Base-by-base conservation (phyloP, 2,888 invertebrate species). In the Iselma pallidipennis region DNA sequence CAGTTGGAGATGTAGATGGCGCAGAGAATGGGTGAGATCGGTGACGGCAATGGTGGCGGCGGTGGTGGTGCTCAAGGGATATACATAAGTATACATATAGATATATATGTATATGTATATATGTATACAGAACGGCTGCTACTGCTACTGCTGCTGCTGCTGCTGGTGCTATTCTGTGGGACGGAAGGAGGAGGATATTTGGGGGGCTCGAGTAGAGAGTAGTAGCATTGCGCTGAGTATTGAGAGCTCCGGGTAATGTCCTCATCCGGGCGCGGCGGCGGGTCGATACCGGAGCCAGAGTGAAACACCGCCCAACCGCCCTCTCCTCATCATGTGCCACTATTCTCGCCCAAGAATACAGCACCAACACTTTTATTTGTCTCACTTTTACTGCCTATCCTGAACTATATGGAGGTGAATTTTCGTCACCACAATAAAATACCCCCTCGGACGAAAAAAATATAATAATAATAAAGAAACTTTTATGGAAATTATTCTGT, bases 221-320 rank as follows among this genome's bases (percentile, higher is more conserved):
- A n/a, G 68, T 66, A 76, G 76, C 74, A 77, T 74, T 76, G 77
- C 78, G 75, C 75, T 72, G 72, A 78, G 78, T 76, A 78, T 78
- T 78, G 79, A 76, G 79, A 78, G 78, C 79, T 80, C 79, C 80
- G 80, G 81, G 80, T 80, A 80, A 80, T 80, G 81, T 81, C 80
- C 81, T 80, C 79, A 64, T 64, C 64, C 64, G 80, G 81, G 80
- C 78, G 76, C 76, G 75, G 69, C 70, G 70, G 74, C 72, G 78
- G 79, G 79, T 78, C 78, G 78, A 80, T 78, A 78, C 76, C 75
- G 75, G 72, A 74, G 77, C 76, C 71, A 73, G 72, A 73, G 72
- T 70, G 55, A 42, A 63, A 68, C 67, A 63, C 69, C 68, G 65
- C 71, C 68, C 65, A 67, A 72, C 76, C 75, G 74, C 76, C 76